Evolutionary conservation across 1,140 invertebrate genomes (phyloP).

Genomic region (Danaus melanippus): DNA sequence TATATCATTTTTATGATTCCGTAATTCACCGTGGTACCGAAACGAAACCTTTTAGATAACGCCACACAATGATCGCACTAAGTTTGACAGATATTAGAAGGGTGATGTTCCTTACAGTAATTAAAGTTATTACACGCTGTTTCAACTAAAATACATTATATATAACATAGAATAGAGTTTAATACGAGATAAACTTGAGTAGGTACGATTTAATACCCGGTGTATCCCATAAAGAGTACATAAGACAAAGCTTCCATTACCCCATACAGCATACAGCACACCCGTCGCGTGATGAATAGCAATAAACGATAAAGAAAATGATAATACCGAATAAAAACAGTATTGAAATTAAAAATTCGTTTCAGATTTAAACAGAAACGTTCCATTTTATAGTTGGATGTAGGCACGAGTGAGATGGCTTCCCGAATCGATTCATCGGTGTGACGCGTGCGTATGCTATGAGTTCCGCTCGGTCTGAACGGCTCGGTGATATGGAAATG

Average conservation of each 20-base stretch:
- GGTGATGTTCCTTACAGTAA: conserved; percentile 13
- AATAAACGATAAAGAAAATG: conserved; percentile 56
- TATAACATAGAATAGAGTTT: too few species aligned
- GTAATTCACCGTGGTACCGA: conserved; percentile 58
- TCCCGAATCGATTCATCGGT: conserved; percentile 53
- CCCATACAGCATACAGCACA: conserved; percentile 44
- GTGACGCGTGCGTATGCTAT: conserved; percentile 20
- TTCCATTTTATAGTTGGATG: conserved; percentile 66
- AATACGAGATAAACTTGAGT: too few species aligned
- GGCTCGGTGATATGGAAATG: too few species aligned
- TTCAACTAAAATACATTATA: too few species aligned
- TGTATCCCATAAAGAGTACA: too few species aligned
- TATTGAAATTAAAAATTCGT: conserved; percentile 67
- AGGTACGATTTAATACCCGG: too few species aligned
- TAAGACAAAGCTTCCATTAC: conserved; percentile 51
- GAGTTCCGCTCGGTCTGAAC: conserved; percentile 19
- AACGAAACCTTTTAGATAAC: conserved; percentile 45
- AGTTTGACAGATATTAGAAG: conserved; percentile 17
- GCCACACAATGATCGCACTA: conserved; percentile 9
- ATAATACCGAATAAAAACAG: conserved; percentile 59
- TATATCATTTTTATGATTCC: conserved; percentile 65
- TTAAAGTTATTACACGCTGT: too few species aligned
- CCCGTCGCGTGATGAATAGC: conserved; percentile 54
- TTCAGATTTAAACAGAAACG: conserved; percentile 69
- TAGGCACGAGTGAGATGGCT: conserved; percentile 47